phyloP scores from a whole-genome alignment of 2,888 invertebrate species.

The Apodemia mormo region DNA sequence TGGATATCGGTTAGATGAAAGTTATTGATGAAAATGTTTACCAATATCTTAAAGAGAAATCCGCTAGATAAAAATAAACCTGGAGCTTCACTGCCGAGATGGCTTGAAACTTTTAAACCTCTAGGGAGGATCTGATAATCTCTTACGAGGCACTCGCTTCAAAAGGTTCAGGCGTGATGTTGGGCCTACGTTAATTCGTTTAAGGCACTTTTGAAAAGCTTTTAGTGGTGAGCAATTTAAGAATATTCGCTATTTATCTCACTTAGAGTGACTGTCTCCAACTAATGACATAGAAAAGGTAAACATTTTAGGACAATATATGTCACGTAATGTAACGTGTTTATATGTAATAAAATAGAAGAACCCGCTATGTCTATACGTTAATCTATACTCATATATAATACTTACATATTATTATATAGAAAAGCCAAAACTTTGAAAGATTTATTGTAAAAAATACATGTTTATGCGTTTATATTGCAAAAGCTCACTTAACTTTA shows the following conservation, averaged over 20 bases:
- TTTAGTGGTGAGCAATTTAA: slow-evolving; percentile 3
- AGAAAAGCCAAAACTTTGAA: too few relatives aligned
- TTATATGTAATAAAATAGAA: too few relatives aligned
- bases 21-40: not conserved
- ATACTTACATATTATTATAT: too few relatives aligned
- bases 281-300: not conserved
- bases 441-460: too few relatives aligned
- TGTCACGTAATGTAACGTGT: too few relatives aligned
- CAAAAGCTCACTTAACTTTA: too few relatives aligned
- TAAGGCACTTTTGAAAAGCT: slow-evolving; percentile 11
- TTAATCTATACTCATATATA: too few relatives aligned
- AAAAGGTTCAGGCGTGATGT: slow-evolving; percentile 38
- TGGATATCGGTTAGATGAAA: not conserved
- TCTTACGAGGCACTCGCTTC: slow-evolving; percentile 50
- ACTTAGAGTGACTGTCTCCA: not conserved
- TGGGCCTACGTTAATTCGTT: slow-evolving; percentile 30
- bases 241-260: not conserved
- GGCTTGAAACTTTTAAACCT: slow-evolving; percentile 58
- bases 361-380: too few relatives aligned
- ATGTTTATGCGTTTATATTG: too few relatives aligned
- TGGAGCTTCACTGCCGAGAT: slow-evolving; percentile 54
- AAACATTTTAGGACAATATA: not conserved
- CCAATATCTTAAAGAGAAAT: slow-evolving; percentile 9
- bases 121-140: slow-evolving; percentile 62
- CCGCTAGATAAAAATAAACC: slow-evolving; percentile 27